Conservation (phyloP, 1,140 invertebrate species). For the Trachelipus rathkii region DNA sequence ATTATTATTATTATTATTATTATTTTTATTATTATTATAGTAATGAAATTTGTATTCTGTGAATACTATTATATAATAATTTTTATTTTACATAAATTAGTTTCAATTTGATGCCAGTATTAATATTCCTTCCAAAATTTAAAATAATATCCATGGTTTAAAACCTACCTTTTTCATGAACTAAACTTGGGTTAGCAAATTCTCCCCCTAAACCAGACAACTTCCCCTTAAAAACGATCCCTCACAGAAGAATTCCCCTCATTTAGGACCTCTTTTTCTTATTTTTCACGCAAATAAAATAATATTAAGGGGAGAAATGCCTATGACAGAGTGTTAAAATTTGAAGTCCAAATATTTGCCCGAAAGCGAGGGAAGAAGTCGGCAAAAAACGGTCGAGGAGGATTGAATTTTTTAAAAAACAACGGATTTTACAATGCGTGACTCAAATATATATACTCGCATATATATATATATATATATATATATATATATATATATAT, state of each 20-base stretch:
- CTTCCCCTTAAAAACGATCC: too few relatives aligned
- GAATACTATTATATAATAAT: too few relatives aligned
- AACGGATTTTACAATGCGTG: not conserved
- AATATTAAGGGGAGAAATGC: not conserved
- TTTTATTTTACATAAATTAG: too few relatives aligned
- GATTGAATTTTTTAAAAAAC: not conserved
- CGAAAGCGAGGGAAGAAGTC: not conserved
- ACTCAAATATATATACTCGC: not conserved
- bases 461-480: slow-evolving; percentile 15
- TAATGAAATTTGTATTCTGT: too few relatives aligned
- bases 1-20: too few relatives aligned
- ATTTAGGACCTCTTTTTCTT: not conserved
- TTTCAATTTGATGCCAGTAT: too few relatives aligned
- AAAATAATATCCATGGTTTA: too few relatives aligned
- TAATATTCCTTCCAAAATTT: too few relatives aligned
- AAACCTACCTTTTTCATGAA: too few relatives aligned
- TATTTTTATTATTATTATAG: too few relatives aligned
- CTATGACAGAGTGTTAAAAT: not conserved
- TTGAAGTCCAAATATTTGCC: not conserved
- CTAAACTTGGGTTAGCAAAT: too few relatives aligned
- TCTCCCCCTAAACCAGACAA: too few relatives aligned
- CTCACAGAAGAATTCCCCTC: not conserved
- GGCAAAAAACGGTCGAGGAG: not conserved
- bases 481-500: slow-evolving; percentile 15
- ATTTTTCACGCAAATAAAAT: not conserved